Conservation (phyloP, 2,888 invertebrate genomes). For the Alentia gelatinosa region DNA sequence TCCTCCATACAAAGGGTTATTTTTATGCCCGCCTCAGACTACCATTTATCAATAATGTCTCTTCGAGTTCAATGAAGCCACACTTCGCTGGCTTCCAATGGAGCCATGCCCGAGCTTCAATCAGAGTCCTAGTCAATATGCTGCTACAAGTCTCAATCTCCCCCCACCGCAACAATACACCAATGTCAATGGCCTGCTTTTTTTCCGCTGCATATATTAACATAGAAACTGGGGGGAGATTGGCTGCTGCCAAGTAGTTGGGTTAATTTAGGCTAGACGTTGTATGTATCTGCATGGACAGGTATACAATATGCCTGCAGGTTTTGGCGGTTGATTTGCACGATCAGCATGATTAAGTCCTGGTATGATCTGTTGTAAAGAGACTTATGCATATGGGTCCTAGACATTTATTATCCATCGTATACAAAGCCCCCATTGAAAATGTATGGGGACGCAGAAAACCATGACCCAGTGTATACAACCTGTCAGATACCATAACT, state of each 20-base stretch:
- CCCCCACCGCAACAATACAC: not conserved
- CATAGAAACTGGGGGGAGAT: not conserved
- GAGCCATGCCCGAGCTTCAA: not conserved
- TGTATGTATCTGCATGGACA: too few relatives aligned
- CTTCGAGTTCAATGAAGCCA: not conserved
- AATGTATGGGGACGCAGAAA: too few relatives aligned
- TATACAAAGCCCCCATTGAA: too few relatives aligned
- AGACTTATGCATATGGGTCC: too few relatives aligned
- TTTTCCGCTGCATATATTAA: not conserved
- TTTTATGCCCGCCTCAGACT: slow-evolving; percentile 1
- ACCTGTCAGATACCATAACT: too few relatives aligned
- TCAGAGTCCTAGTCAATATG: not conserved
- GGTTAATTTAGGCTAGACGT: not conserved
- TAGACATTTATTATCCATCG: too few relatives aligned
- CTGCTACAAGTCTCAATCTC: not conserved
- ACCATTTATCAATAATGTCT: slow-evolving; percentile 19
- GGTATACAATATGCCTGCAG: too few relatives aligned
- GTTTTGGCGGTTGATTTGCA: too few relatives aligned
- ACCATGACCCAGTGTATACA: too few relatives aligned
- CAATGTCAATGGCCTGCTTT: not conserved
- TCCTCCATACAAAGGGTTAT: not conserved
- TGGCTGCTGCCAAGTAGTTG: too few relatives aligned
- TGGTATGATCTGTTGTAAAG: too few relatives aligned
- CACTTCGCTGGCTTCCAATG: slow-evolving; percentile 35
- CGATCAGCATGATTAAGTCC: too few relatives aligned